A percentile compares a stretch with the other conserved stretches of the same genome.
These are phyloP conservation scores for Xerus rutilus DNA, from an alignment of 2,797 vertebrate species.

Conservation along the genomic window DNA sequence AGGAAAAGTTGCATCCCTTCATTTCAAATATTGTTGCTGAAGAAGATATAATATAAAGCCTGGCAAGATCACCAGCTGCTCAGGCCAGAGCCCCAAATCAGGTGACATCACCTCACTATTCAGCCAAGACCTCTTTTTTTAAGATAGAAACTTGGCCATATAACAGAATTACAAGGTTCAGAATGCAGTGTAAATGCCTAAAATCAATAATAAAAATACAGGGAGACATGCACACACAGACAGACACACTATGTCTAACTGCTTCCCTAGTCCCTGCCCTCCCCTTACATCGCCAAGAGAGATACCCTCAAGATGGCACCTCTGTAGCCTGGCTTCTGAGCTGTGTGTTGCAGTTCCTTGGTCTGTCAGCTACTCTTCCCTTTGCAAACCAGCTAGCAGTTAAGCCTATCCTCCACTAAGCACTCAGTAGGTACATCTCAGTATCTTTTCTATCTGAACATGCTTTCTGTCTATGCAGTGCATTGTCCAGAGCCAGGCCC, in stretches of 20 bases:
- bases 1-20: not conserved
- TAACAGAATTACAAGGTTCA: not conserved
- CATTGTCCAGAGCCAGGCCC: fast-evolving
- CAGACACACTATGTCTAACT: not conserved
- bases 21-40: not conserved
- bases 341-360: not conserved
- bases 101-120: not conserved
- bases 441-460: too few species aligned
- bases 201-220: not conserved
- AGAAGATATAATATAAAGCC: not conserved
- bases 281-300: not conserved
- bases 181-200: not conserved
- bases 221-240: fast-evolving
- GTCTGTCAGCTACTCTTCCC: not conserved
- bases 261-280: not conserved
- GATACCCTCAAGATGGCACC: not conserved
- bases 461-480: not conserved
- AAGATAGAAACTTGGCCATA: not conserved
- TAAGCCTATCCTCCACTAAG: not conserved
- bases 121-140: not conserved
- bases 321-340: not conserved
- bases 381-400: not conserved
- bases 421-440: fast-evolving
- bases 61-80: not conserved
- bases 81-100: not conserved